Evolutionary conservation across 2,113 vertebrate genomes (phyloP).

Genomic region (Ginglymostoma cirratum): DNA sequence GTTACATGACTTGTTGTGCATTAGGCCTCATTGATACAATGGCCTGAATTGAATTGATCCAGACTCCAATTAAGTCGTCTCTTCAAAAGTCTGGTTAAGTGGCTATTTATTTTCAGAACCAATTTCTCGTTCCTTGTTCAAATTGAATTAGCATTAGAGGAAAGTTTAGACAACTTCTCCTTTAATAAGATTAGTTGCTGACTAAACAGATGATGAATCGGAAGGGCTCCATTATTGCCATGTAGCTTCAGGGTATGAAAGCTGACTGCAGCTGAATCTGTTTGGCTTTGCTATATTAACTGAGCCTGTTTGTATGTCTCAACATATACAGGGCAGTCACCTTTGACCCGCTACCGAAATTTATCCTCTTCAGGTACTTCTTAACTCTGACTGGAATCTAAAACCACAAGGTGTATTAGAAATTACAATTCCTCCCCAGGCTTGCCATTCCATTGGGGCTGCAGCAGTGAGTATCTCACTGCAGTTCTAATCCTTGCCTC

Average conservation of each 20-base stretch:
- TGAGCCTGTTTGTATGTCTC: background rate
- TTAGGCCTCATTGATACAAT: slow-evolving; percentile 26
- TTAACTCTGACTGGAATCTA: background rate
- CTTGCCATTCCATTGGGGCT: background rate
- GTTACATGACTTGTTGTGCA: background rate
- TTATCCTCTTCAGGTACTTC: background rate
- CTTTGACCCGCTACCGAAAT: background rate
- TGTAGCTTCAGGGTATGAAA: background rate
- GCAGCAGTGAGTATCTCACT: background rate
- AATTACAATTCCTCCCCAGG: background rate
- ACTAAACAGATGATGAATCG: slow-evolving; percentile 14
- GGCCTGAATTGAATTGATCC: slow-evolving; percentile 31
- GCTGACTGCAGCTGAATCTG: background rate
- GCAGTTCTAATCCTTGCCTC: background rate
- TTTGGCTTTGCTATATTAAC: background rate
- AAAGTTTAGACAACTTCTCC: slow-evolving; percentile 22
- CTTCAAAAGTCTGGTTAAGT: slow-evolving; percentile 24
- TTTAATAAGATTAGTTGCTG: slow-evolving; percentile 16
- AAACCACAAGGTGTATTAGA: background rate
- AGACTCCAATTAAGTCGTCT: slow-evolving; percentile 29
- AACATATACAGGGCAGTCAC: background rate
- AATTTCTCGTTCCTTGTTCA: slow-evolving; percentile 26
- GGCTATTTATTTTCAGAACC: slow-evolving; percentile 27
- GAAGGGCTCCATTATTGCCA: background rate
- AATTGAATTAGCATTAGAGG: slow-evolving; percentile 32